These are phyloP conservation scores for Nannobrachium achirus DNA, from an alignment of 2,113 vertebrate genomes.

Conservation along the genomic window DNA sequence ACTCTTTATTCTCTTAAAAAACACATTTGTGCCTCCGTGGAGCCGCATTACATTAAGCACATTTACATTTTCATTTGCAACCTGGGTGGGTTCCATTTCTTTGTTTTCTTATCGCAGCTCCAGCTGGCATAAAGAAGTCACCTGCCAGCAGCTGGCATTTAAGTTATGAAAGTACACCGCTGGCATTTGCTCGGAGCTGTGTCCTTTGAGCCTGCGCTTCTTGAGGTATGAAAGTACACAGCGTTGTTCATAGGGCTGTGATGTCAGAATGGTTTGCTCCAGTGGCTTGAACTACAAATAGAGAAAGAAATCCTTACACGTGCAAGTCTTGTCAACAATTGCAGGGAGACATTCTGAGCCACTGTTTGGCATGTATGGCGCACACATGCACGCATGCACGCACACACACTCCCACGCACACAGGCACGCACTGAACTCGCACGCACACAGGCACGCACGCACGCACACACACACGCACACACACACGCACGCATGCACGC, in stretches of 20 bases:
- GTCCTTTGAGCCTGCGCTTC: constrained; percentile 34
- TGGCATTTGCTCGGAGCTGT: constrained; percentile 31
- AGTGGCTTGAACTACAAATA: constrained; percentile 57
- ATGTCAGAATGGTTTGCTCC: constrained; percentile 58
- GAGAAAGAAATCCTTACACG: constrained; percentile 46
- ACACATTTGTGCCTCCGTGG: constrained; percentile 11
- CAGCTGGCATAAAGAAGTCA: constrained; percentile 28
- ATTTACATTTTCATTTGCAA: constrained; percentile 13
- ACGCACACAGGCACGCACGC: no score
- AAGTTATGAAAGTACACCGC: not conserved
- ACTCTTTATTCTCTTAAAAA: constrained; percentile 29
- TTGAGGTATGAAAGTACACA: constrained; percentile 43
- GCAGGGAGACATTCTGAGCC: constrained; percentile 1
- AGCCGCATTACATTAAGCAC: constrained; percentile 2
- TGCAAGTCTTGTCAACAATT: constrained; percentile 44
- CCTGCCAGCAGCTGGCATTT: not conserved
- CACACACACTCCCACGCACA: no score
- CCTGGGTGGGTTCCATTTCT: constrained; percentile 5
- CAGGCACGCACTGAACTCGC: no score
- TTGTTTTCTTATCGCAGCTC: constrained; percentile 31
- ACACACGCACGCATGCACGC: no score
- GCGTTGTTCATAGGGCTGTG: constrained; percentile 37
- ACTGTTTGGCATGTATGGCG: no score
- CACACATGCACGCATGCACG: no score
- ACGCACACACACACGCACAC: no score